Percentiles rank a stretch among this genome's conserved stretches.
These are phyloP conservation scores for Melieria picta DNA, from an alignment of 2,888 invertebrate species.

Conservation along the genomic window DNA sequence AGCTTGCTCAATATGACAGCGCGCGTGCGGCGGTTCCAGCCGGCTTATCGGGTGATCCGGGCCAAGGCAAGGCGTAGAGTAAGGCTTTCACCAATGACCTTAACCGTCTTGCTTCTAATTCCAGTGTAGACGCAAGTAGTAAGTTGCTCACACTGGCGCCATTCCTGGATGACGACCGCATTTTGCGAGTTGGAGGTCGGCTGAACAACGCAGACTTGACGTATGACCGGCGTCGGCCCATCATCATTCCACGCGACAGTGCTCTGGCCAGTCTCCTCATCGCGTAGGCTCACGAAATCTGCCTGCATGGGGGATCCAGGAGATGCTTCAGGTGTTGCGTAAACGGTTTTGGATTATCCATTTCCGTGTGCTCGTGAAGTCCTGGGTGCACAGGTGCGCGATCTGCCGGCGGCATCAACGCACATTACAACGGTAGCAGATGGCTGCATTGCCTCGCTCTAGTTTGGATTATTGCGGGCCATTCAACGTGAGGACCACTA, in stretches of 20 bases:
- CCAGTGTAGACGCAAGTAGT: too few relatives aligned
- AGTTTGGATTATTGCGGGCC: slow-evolving; percentile 30
- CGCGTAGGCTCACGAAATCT: neutral
- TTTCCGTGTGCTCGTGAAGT: slow-evolving; percentile 24
- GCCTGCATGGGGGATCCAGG: slow-evolving; percentile 18
- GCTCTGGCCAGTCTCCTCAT: slow-evolving; percentile 19
- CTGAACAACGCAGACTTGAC: neutral
- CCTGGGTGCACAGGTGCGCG: neutral
- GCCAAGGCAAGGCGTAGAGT: too few relatives aligned
- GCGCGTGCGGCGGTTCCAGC: too few relatives aligned
- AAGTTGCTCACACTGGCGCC: too few relatives aligned
- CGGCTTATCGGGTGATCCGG: too few relatives aligned
- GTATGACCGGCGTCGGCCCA: slow-evolving; percentile 3
- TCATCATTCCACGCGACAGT: slow-evolving; percentile 1
- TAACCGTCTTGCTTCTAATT: too few relatives aligned
- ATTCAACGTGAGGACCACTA: slow-evolving; percentile 18
- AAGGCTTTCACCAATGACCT: too few relatives aligned
- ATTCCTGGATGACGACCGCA: too few relatives aligned
- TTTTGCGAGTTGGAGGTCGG: neutral
- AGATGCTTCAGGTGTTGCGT: slow-evolving; percentile 29
- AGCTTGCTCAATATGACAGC: too few relatives aligned
- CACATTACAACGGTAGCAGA: slow-evolving; percentile 13
- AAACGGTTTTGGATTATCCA: slow-evolving; percentile 31
- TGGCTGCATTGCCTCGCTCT: slow-evolving; percentile 22
- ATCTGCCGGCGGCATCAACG: slow-evolving; percentile 23